Evolutionary conservation across 2,797 vertebrate species (phyloP).

Genomic region (Falco novaeseelandiae): DNA sequence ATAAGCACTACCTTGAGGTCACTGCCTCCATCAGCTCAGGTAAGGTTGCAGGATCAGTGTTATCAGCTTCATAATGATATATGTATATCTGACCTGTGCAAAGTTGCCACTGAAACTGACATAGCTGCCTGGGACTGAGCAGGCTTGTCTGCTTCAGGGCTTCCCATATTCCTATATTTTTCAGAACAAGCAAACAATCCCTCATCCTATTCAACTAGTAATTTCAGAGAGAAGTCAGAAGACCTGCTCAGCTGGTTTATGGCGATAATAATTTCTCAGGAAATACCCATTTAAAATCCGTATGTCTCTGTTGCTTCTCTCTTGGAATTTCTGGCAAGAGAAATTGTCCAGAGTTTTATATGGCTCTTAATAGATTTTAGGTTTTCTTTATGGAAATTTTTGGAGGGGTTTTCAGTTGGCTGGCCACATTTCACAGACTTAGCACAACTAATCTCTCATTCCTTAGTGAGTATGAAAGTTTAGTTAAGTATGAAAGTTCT

Average conservation of each 20-base stretch:
- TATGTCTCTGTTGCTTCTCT: neutral
- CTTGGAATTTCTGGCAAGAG: neutral
- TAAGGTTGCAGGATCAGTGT: neutral
- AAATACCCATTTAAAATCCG: neutral
- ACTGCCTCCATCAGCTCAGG: neutral
- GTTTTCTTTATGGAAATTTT: neutral
- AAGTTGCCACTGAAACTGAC: neutral
- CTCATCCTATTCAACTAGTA: neutral
- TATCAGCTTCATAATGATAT: neutral
- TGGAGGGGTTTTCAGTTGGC: neutral
- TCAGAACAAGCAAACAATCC: neutral
- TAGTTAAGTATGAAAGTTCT: neutral
- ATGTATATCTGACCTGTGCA: neutral
- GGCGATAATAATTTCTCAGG: conserved; percentile 2
- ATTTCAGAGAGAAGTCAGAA: neutral
- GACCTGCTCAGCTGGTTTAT: neutral
- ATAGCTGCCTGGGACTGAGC: neutral
- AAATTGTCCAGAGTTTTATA: neutral
- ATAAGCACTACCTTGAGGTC: neutral
- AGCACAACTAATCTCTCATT: neutral
- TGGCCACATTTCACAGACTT: neutral
- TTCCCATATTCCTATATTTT: neutral
- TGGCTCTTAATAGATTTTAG: neutral
- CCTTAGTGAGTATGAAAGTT: neutral
- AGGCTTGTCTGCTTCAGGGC: neutral